Conservation (phyloP, 1,140 invertebrate genomes). For the Brachionus rubens region DNA sequence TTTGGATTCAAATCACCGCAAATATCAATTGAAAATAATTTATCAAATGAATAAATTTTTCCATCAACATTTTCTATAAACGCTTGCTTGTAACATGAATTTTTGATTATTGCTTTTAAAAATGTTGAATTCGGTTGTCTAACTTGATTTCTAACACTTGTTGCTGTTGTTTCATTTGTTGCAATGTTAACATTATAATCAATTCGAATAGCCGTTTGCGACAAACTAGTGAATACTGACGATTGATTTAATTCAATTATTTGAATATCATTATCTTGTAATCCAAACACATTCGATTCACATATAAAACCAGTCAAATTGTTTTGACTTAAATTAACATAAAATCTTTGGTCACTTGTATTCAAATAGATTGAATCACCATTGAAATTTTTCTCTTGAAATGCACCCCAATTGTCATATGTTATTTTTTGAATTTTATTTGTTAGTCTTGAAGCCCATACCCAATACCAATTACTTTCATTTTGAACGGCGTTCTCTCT, state of each 20-base stretch:
- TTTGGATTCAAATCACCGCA: background rate
- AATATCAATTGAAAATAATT: background rate
- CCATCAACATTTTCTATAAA: background rate
- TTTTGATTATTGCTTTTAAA: background rate
- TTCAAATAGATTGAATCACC: background rate
- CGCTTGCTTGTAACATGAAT: background rate
- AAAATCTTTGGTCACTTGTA: background rate
- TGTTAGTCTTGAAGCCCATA: background rate
- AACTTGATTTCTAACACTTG: conserved; percentile 20
- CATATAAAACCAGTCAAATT: conserved; percentile 30
- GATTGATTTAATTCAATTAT: background rate
- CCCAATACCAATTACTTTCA: conserved; percentile 23
- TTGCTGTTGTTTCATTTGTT: conserved; percentile 1
- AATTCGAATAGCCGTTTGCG: background rate
- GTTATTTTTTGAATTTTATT: conserved; percentile 1
- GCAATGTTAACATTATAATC: background rate
- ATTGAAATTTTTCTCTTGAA: conserved; percentile 4
- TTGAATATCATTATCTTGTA: background rate
- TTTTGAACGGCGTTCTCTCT: background rate
- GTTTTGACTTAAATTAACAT: background rate
- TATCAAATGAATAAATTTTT: background rate
- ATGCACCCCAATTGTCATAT: conserved; percentile 1
- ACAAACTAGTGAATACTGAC: background rate
- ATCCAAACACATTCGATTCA: background rate
- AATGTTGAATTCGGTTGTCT: background rate